Percentiles rank a stretch among this genome's conserved stretches.
Conservation (phyloP, 2,797 vertebrate genomes). For the Bradypodion pumilum region DNA sequence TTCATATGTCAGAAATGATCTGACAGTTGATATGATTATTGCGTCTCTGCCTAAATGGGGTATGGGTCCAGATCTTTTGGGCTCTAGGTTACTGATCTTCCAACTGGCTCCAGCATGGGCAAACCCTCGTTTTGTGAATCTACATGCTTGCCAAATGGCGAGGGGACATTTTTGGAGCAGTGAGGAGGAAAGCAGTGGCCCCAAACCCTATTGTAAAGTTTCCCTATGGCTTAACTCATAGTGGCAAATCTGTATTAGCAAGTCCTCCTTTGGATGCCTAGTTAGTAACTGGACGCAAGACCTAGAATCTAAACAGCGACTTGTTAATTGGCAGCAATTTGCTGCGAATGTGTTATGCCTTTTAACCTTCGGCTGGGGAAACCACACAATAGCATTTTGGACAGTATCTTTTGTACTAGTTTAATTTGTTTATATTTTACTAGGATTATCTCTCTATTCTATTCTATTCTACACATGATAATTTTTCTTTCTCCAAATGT, state of each 20-base stretch:
- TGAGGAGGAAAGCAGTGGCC: not conserved
- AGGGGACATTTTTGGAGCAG: not conserved
- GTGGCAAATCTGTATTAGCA: no score
- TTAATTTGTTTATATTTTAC: not conserved
- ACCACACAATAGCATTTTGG: not conserved
- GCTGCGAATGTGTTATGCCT: not conserved
- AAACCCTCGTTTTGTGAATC: not conserved
- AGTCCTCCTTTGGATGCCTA: no score
- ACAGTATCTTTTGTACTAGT: not conserved
- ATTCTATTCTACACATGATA: conserved; percentile 45
- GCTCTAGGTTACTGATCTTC: not conserved
- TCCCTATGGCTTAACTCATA: no score
- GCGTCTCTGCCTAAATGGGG: no score
- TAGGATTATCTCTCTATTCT: not conserved
- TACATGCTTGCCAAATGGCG: not conserved
- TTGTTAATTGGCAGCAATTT: no score
- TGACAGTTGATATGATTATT: no score
- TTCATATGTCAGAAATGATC: no score
- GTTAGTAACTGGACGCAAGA: no score
- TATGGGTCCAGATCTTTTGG: not conserved
- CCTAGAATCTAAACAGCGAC: no score
- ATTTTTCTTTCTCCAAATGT: conserved; percentile 23
- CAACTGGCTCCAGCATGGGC: not conserved
- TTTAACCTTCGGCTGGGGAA: not conserved
- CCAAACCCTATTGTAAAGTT: no score